phyloP scores from a whole-genome alignment of 2,113 vertebrate genomes.

The Paramisgurnus dabryanus region DNA sequence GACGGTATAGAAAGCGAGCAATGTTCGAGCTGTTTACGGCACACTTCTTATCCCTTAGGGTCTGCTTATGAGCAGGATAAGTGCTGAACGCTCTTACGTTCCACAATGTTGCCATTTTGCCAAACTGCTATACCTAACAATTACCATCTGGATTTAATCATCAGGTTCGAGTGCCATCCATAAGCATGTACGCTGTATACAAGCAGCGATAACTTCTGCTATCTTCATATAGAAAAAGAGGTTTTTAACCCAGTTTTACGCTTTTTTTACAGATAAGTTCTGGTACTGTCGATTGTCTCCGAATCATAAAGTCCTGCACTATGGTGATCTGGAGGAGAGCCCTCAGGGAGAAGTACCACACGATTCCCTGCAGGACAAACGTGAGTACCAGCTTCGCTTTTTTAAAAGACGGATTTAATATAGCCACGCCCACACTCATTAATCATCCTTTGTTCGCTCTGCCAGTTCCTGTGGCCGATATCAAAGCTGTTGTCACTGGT shows the following conservation, averaged over 20 bases:
- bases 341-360: conserved; percentile 95
- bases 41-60: conserved; percentile 12
- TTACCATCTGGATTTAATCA: conserved; percentile 66
- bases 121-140: conserved; percentile 68
- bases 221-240: conserved; percentile 11
- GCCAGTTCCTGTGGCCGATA: conserved; percentile 97
- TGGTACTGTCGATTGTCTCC: conserved; percentile 98
- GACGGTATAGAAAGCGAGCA: conserved; percentile 22
- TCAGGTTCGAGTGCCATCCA: conserved; percentile 49
- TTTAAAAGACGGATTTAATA: conserved; percentile 1
- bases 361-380: conserved; percentile 95
- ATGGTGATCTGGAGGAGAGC: conserved; percentile 96
- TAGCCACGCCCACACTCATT: conserved; percentile 15
- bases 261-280: conserved; percentile 86
- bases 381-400: conserved; percentile 75
- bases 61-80: conserved; percentile 10
- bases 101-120: conserved; percentile 36
- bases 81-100: conserved; percentile 43
- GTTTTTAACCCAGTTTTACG: no score
- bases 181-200: conserved; percentile 44
- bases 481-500: conserved; percentile 98
- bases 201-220: conserved; percentile 51
- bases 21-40: conserved; percentile 26
- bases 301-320: conserved; percentile 99
- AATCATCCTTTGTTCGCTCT: conserved; percentile 50